Evolutionary conservation across 2,888 invertebrate genomes (phyloP).

Genomic region (Antheraea yamamai): DNA sequence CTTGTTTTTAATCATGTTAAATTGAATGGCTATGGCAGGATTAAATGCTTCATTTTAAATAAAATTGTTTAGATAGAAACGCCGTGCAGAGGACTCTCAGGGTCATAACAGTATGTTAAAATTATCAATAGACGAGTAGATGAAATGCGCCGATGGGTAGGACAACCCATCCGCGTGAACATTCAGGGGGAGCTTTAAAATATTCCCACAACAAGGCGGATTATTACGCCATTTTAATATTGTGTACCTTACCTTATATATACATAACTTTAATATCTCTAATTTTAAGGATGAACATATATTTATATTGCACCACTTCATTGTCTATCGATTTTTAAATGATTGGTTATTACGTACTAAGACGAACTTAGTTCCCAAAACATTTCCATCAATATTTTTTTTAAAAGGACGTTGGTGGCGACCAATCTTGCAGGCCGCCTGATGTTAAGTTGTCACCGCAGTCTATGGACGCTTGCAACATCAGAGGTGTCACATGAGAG

Average conservation of each 20-base stretch:
- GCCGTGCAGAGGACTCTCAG: not conserved
- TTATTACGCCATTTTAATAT: not conserved
- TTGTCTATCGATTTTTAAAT: not conserved
- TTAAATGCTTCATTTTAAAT: not conserved
- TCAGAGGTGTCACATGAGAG: too few relatives aligned
- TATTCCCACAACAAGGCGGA: not conserved
- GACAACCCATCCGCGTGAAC: not conserved
- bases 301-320: too few relatives aligned
- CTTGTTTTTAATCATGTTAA: not conserved
- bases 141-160: not conserved
- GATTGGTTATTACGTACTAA: not conserved
- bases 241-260: not conserved
- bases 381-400: too few relatives aligned
- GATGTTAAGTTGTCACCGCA: too few relatives aligned
- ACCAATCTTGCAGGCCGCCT: too few relatives aligned
- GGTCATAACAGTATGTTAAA: not conserved
- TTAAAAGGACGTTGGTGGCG: too few relatives aligned
- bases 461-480: too few relatives aligned
- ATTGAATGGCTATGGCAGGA: not conserved
- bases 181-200: not conserved
- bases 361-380: not conserved
- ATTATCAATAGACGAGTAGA: conserved; percentile 3
- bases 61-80: not conserved
- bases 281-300: too few relatives aligned
- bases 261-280: too few relatives aligned